Conservation (phyloP, 2,797 vertebrate species). For the Bradypus variegatus region DNA sequence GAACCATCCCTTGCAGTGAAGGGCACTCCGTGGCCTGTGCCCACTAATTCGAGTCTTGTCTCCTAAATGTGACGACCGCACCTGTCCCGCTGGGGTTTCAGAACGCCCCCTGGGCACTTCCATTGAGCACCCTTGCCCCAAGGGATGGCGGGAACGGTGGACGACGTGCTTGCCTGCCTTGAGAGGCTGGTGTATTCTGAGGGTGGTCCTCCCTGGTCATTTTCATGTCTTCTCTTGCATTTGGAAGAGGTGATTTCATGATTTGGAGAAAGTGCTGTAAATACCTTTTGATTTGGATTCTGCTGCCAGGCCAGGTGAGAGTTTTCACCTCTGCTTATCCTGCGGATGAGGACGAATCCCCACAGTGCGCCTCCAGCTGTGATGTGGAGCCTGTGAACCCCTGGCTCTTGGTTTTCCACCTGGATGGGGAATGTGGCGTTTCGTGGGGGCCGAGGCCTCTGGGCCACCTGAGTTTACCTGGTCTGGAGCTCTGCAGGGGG, state of each 20-base stretch:
- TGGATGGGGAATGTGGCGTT: background rate
- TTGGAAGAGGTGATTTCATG: background rate
- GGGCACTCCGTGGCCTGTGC: background rate
- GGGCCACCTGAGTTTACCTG: background rate
- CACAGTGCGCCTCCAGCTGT: accelerated
- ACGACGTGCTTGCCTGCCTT: background rate
- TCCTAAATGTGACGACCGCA: accelerated
- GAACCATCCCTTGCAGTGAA: too few relatives aligned
- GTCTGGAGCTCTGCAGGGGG: background rate
- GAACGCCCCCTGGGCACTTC: background rate
- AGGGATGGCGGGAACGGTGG: background rate
- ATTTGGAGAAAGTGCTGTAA: background rate
- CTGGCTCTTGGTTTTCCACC: background rate
- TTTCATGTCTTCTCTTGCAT: background rate
- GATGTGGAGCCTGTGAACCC: accelerated
- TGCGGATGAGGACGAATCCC: background rate
- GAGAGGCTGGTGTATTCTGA: background rate
- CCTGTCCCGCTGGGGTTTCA: background rate
- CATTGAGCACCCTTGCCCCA: accelerated
- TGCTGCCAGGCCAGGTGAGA: accelerated
- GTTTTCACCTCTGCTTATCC: background rate
- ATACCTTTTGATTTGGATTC: background rate
- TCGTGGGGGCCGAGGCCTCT: background rate
- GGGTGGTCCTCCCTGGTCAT: background rate
- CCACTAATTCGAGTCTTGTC: too few relatives aligned